These are phyloP conservation scores for Sebastes alutus DNA, from an alignment of 2,797 vertebrate species.

Conservation along the genomic window DNA sequence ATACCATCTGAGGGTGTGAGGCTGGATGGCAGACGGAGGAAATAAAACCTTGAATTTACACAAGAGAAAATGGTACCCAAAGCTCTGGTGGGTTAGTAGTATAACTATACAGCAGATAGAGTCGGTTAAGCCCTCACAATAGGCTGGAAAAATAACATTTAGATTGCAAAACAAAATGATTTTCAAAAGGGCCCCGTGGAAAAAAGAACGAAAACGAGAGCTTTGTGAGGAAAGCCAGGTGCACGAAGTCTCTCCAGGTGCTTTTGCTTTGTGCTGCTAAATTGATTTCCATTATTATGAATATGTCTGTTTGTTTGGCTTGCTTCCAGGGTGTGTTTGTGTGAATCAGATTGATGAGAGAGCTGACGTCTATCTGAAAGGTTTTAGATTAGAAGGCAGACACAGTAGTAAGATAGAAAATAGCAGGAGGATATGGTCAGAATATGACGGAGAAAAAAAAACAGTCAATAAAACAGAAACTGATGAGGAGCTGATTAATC, in stretches of 20 bases:
- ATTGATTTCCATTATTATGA: slow-evolving; percentile 61
- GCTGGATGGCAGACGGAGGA: slow-evolving; percentile 1
- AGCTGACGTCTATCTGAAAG: slow-evolving; percentile 7
- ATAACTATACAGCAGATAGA: slow-evolving; percentile 21
- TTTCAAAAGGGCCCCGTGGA: slow-evolving; percentile 30
- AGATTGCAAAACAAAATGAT: slow-evolving; percentile 38
- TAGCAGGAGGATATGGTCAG: background rate
- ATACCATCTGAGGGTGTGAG: slow-evolving; percentile 7
- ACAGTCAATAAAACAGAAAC: background rate
- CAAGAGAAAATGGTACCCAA: background rate
- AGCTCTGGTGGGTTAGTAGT: background rate
- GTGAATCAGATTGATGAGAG: slow-evolving; percentile 30
- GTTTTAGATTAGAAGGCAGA: slow-evolving; percentile 11
- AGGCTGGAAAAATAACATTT: slow-evolving; percentile 44
- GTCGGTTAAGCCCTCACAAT: slow-evolving; percentile 8
- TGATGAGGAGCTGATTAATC: background rate
- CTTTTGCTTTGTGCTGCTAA: slow-evolving; percentile 47
- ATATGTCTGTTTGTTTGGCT: slow-evolving; percentile 37
- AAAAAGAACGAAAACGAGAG: slow-evolving; percentile 20
- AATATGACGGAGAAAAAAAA: background rate
- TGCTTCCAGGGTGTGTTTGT: slow-evolving; percentile 29
- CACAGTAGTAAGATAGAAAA: slow-evolving; percentile 14
- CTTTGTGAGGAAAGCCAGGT: slow-evolving; percentile 42
- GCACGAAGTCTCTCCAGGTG: slow-evolving; percentile 46
- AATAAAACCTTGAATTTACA: slow-evolving; percentile 3